These are phyloP conservation scores for Elanoides forficatus DNA, from an alignment of 2,113 vertebrate species.

Conservation along the genomic window DNA sequence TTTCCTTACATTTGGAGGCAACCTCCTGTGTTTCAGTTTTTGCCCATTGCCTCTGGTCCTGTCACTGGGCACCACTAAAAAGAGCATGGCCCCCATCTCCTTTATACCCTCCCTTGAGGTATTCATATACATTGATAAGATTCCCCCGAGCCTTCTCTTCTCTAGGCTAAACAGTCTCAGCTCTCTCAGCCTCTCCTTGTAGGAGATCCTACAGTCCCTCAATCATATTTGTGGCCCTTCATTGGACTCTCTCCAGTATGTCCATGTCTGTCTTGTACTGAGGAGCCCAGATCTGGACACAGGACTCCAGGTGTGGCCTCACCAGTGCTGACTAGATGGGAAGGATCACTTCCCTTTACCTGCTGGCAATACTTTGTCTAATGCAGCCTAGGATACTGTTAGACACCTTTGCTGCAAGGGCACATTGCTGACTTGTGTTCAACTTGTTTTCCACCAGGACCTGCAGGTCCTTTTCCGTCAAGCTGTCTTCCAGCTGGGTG, in stretches of 20 bases:
- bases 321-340: background rate
- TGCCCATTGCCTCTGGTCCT: background rate
- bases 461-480: background rate
- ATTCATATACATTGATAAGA: no score
- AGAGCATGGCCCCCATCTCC: background rate
- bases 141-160: no score
- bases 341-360: background rate
- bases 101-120: background rate
- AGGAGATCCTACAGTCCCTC: background rate
- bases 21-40: background rate
- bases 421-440: background rate
- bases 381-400: background rate
- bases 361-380: background rate
- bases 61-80: background rate
- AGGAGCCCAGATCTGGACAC: background rate
- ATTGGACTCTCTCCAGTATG: background rate
- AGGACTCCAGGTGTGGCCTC: background rate
- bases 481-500: background rate
- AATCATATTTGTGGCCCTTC: background rate
- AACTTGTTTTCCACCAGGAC: background rate
- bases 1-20: background rate
- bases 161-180: no score
- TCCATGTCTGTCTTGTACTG: background rate
- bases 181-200: background rate
- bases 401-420: background rate